Conservation (phyloP, 2,888 invertebrate species). For the Dione juno region DNA sequence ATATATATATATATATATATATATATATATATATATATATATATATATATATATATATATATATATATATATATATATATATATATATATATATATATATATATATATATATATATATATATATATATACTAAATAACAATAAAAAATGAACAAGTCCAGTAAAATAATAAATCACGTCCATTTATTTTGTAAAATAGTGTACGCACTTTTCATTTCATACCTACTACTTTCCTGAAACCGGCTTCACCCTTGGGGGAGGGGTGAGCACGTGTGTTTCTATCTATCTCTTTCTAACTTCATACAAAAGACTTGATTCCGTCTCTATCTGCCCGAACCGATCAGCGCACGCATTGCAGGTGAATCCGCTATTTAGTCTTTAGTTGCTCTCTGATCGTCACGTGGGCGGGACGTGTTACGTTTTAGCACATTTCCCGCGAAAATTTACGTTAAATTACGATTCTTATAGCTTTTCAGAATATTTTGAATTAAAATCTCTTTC, state of each 20-base stretch:
- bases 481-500: constrained; percentile 9
- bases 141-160: background rate
- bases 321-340: constrained; percentile 62
- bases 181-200: constrained; percentile 32
- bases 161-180: constrained; percentile 26
- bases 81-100: no score
- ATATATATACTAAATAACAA: no score
- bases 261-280: constrained; percentile 72
- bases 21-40: no score
- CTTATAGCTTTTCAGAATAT: background rate
- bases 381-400: constrained; percentile 66
- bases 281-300: constrained; percentile 55
- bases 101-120: no score
- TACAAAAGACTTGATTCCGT: constrained; percentile 46
- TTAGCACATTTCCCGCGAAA: constrained; percentile 74
- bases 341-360: constrained; percentile 83
- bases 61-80: no score
- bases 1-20: no score
- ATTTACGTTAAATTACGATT: constrained; percentile 59
- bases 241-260: constrained; percentile 65
- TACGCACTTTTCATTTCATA: constrained; percentile 69
- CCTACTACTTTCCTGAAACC: constrained; percentile 76
- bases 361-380: constrained; percentile 60
- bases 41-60: no score
- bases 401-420: constrained; percentile 62